Percentiles rank a stretch among this genome's conserved stretches.
Evolutionary conservation across 2,113 vertebrate genomes (phyloP).

Genomic region (Cyrtonyx montezumae): DNA sequence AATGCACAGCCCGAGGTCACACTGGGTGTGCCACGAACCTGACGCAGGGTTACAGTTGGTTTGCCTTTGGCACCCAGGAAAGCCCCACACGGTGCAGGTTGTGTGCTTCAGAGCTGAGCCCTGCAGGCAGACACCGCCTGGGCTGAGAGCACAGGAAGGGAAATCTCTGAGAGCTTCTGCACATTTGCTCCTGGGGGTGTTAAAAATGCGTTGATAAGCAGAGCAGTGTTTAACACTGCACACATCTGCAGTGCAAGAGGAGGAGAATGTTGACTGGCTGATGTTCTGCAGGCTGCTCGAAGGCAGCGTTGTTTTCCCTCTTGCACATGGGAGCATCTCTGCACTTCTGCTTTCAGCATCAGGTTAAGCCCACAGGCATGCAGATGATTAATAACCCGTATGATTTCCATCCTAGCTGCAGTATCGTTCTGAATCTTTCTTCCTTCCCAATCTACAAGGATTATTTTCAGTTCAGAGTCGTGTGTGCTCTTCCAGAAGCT

Average conservation of each 20-base stretch:
- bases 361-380: not conserved
- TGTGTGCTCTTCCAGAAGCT: not conserved
- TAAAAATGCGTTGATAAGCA: not conserved
- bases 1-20: not conserved
- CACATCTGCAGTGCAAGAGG: rapidly evolving
- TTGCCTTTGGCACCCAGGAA: not conserved
- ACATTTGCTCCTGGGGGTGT: not conserved
- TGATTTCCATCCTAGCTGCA: not conserved
- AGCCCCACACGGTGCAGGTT: too few species aligned
- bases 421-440: not conserved
- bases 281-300: not conserved
- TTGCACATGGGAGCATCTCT: not conserved
- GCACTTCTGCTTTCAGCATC: not conserved
- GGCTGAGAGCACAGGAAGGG: not conserved
- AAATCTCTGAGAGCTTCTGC: not conserved
- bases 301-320: not conserved
- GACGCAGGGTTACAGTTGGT: rapidly evolving
- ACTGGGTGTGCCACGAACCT: not conserved
- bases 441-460: not conserved
- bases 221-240: rapidly evolving
- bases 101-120: not conserved
- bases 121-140: not conserved
- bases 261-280: not conserved
- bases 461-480: rapidly evolving
- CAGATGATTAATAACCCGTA: not conserved